These are phyloP conservation scores for Diplodus sargus DNA, from an alignment of 2,797 vertebrate species.

Conservation along the genomic window DNA sequence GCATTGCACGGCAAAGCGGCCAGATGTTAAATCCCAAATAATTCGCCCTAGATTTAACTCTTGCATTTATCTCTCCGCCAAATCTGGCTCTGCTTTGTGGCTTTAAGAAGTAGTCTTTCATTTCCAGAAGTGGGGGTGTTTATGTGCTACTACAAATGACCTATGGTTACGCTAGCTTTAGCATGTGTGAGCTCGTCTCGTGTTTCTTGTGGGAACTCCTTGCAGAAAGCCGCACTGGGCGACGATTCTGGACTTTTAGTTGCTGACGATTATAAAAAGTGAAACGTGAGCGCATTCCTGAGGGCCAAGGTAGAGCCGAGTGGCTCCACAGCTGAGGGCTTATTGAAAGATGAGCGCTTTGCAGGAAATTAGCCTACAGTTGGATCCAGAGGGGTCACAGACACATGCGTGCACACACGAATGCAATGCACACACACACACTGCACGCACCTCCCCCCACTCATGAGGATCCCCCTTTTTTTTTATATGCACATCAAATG, in stretches of 20 bases:
- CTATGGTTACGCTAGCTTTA: conserved; percentile 55
- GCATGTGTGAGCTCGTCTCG: conserved; percentile 59
- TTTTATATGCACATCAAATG: conserved; percentile 24
- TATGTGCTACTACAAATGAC: conserved; percentile 71
- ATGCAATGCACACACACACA: conserved; percentile 1
- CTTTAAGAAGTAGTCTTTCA: conserved; percentile 66
- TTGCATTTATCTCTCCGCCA: conserved; percentile 70
- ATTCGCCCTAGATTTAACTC: conserved; percentile 75
- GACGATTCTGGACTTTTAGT: conserved; percentile 64
- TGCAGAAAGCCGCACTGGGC: conserved; percentile 50
- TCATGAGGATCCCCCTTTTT: conserved; percentile 29
- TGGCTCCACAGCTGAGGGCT: conserved; percentile 77
- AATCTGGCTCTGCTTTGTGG: conserved; percentile 74
- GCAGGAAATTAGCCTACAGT: conserved; percentile 62
- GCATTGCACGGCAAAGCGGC: conserved; percentile 53
- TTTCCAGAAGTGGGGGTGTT: conserved; percentile 67
- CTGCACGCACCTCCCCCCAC: conserved; percentile 15
- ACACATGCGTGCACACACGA: conserved; percentile 29
- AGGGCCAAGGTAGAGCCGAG: conserved; percentile 63
- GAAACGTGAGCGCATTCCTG: conserved; percentile 83
- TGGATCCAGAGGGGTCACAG: conserved; percentile 36
- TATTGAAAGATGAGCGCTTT: conserved; percentile 69
- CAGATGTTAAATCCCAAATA: conserved; percentile 82
- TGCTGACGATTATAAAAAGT: conserved; percentile 81
- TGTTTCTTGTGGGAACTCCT: conserved; percentile 80